These are phyloP conservation scores for Copsychus sechellarum DNA, from an alignment of 2,113 vertebrate genomes.

Conservation along the genomic window DNA sequence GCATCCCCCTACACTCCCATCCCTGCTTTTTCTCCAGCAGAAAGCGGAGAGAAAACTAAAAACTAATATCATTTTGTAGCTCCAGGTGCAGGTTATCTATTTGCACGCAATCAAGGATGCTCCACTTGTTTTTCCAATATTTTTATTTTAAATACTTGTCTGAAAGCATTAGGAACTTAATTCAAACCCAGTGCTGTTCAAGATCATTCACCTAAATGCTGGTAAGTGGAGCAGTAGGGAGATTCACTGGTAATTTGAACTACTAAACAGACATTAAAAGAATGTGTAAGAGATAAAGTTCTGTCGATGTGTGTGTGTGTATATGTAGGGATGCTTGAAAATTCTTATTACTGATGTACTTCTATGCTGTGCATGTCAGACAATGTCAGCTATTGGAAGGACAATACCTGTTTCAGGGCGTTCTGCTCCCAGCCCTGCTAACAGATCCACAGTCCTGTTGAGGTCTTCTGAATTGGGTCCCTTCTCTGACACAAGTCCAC, in stretches of 20 bases:
- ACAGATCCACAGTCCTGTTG: conserved; percentile 91
- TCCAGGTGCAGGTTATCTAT: background rate
- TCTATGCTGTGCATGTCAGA: background rate
- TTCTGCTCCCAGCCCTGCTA: conserved; percentile 92
- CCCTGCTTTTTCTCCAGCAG: background rate
- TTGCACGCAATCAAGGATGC: background rate
- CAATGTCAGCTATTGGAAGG: background rate
- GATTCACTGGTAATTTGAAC: background rate
- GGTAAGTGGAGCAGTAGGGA: background rate
- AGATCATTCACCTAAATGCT: background rate
- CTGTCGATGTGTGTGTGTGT: background rate
- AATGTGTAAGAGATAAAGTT: background rate
- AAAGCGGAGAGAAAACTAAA: background rate
- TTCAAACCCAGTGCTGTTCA: background rate
- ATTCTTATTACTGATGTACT: background rate
- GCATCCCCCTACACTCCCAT: too few relatives aligned
- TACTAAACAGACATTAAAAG: background rate
- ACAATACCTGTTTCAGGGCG: conserved; percentile 89
- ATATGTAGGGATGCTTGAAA: background rate
- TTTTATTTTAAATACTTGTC: background rate
- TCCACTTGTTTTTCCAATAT: background rate
- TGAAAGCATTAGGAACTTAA: background rate
- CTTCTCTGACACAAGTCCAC: conserved; percentile 89
- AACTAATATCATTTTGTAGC: background rate
- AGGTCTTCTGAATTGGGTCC: conserved; percentile 93